Percentiles rank a stretch among this genome's conserved stretches.
Evolutionary conservation across 2,113 vertebrate genomes (phyloP).

Genomic region (Tupaia tana): DNA sequence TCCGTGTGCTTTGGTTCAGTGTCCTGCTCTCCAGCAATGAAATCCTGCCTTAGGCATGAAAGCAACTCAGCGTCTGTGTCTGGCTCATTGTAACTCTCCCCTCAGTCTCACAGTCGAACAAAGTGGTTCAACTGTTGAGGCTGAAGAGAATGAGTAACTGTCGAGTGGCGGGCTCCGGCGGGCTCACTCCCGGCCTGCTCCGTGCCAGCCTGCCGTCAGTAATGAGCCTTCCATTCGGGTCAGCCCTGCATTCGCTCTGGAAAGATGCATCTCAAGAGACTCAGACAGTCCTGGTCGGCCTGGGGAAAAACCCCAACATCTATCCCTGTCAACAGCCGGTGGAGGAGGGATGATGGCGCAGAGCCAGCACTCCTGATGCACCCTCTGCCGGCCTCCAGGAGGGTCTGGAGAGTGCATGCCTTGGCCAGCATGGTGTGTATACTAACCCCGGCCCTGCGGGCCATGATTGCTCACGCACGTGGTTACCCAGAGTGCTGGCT

Average conservation of each 20-base stretch:
- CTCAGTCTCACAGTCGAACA: not conserved
- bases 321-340: not conserved
- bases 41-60: not conserved
- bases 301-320: not conserved
- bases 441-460: rapidly evolving
- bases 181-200: constrained; percentile 44
- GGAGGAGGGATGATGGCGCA: not conserved
- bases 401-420: not conserved
- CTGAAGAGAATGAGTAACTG: not conserved
- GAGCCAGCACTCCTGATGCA: not conserved
- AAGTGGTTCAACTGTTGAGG: not conserved
- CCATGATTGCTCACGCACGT: rapidly evolving
- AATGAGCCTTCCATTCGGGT: not conserved
- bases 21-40: not conserved
- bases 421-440: not conserved
- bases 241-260: not conserved
- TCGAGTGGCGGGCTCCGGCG: constrained; percentile 28
- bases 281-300: not conserved
- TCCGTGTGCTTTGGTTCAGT: not conserved
- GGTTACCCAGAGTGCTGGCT: not conserved
- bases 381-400: rapidly evolving
- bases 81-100: not conserved
- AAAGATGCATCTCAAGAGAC: not conserved
- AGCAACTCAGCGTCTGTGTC: not conserved
- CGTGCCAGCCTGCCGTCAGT: constrained; percentile 64